phyloP scores from a whole-genome alignment of 2,888 invertebrate genomes.

The Gastrophysa polygoni region DNA sequence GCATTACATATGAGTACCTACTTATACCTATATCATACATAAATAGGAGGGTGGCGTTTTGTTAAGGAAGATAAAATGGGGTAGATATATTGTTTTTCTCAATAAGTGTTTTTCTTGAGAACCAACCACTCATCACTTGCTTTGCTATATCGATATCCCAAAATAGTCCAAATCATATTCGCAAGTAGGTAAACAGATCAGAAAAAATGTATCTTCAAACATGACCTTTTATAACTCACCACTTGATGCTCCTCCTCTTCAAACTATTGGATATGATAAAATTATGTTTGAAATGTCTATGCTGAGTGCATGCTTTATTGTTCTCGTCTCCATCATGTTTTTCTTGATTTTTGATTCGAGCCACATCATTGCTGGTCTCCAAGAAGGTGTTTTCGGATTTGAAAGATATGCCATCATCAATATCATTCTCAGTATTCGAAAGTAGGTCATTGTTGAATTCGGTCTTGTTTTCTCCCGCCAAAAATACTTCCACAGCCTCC shows the following conservation, averaged over 20 bases:
- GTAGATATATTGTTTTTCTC: too few relatives aligned
- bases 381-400: constrained; percentile 29
- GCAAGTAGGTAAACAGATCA: too few relatives aligned
- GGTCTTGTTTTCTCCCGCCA: constrained; percentile 51
- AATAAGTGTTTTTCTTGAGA: too few relatives aligned
- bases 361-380: constrained; percentile 31
- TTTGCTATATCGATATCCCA: too few relatives aligned
- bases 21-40: too few relatives aligned
- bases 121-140: too few relatives aligned
- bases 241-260: constrained; percentile 38
- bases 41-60: too few relatives aligned
- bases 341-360: not conserved
- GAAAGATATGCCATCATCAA: constrained; percentile 37
- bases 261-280: constrained; percentile 33
- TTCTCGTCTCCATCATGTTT: constrained; percentile 7
- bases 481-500: constrained; percentile 51
- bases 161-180: too few relatives aligned
- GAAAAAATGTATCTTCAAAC: too few relatives aligned
- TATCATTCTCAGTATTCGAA: constrained; percentile 31
- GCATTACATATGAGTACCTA: too few relatives aligned
- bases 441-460: constrained; percentile 41
- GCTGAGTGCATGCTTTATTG: not conserved
- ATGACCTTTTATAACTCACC: constrained; percentile 38
- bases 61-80: too few relatives aligned
- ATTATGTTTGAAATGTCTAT: constrained; percentile 19